Base-by-base conservation (phyloP, 2,113 vertebrate genomes). In the Corynorhinus townsendii region DNA sequence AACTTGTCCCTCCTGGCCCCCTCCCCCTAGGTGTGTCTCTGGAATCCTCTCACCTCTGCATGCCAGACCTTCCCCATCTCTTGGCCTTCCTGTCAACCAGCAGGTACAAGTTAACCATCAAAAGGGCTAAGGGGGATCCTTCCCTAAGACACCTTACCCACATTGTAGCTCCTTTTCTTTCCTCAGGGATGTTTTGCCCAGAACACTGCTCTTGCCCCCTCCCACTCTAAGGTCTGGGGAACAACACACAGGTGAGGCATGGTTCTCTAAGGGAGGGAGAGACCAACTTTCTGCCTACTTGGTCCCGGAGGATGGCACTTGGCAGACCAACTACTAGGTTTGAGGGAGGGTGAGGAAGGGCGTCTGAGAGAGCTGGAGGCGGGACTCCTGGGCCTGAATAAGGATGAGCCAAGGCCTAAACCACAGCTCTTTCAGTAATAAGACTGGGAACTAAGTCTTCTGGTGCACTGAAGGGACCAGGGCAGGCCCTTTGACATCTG, bases 11-110 rank as follows among this genome's bases (percentile, higher is more conserved):
- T 80, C 76, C 71, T 93, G 62, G 26, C 49, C n/a, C 45, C 26
- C 62, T 11, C 33, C 38, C 38, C 81, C 47, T 64, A 99, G 99
- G 97, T 90, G 96, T 99, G 82, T 98, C 97, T 49, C 96, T 99
- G 43, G 97, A 98, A 20, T 97, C 98, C 26, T 99, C 99, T 96
- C 98, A 96, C 47, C 97, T 99, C 59, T 98, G 97, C 33, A 99
- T 99, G 97, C 96, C 97, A 7, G 98, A 99, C 91, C 93, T 99
- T 87, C 96, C 98, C 93, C 98, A 99, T 72, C 97, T 99, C 81
- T 97, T 99, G 82, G 94, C 98, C 71, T 99, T 99, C 97, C 99
- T 99, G 90, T 98, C 98, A 52, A 97, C 99, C 82, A 99, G 98
- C 98, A 99, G 99, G 99, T 99, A 97, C 97, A 92, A 24, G 43